These are phyloP conservation scores for Drosophila subobscura DNA, from an alignment of 1,140 invertebrate genomes.

Conservation along the genomic window DNA sequence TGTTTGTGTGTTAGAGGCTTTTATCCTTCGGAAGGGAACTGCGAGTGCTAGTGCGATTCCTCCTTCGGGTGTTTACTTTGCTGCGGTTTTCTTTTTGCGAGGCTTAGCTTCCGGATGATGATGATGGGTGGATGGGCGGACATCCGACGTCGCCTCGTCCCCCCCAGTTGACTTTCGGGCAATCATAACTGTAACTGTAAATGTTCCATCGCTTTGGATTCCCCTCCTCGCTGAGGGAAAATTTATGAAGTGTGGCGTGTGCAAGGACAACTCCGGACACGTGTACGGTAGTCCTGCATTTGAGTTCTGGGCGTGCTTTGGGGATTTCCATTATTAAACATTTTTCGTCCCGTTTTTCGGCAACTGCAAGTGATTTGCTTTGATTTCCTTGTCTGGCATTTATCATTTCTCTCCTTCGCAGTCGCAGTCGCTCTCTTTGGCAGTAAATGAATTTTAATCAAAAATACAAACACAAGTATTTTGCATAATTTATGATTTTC, in stretches of 20 bases:
- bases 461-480: conserved; percentile 39
- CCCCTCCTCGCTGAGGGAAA: conserved; percentile 33
- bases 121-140: conserved; percentile 43
- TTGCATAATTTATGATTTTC: conserved; percentile 69
- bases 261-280: conserved; percentile 59
- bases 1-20: conserved; percentile 63
- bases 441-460: conserved; percentile 79
- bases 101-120: conserved; percentile 67
- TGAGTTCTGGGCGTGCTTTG: conserved; percentile 68
- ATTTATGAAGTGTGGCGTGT: conserved; percentile 83
- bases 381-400: conserved; percentile 68
- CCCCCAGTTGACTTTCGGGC: conserved; percentile 71
- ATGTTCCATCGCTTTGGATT: conserved; percentile 19
- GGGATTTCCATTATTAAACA: conserved; percentile 61
- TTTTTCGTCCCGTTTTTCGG: conserved; percentile 48
- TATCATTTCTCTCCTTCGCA: conserved; percentile 52
- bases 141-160: conserved; percentile 56
- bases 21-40: conserved; percentile 38
- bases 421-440: conserved; percentile 40
- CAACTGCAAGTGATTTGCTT: conserved; percentile 75
- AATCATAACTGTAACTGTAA: conserved; percentile 83
- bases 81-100: conserved; percentile 69
- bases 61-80: conserved; percentile 65
- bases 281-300: conserved; percentile 61
- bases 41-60: conserved; percentile 37